These are phyloP conservation scores for Cerastis leucographa DNA, from an alignment of 2,888 invertebrate species.

Conservation along the genomic window DNA sequence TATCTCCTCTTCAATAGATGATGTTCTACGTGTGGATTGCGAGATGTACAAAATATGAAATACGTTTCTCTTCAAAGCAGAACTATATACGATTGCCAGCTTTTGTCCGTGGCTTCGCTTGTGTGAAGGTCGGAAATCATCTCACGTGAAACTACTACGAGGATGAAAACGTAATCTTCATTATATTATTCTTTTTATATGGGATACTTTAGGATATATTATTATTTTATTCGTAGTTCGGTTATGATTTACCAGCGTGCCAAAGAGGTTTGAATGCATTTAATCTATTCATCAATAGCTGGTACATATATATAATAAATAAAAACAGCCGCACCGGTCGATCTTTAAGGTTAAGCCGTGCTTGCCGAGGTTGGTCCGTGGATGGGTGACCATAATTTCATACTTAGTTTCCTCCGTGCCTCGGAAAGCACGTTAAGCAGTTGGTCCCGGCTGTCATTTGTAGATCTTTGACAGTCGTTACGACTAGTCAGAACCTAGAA, in stretches of 20 bases:
- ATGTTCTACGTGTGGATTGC: slow-evolving; percentile 52
- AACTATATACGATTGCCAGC: neutral
- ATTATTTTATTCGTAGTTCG: neutral
- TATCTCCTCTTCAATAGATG: slow-evolving; percentile 49
- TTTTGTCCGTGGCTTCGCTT: neutral
- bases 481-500: too few species aligned
- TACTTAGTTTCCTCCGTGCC: too few species aligned
- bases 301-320: too few species aligned
- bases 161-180: neutral
- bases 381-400: too few species aligned
- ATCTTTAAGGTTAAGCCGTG: too few species aligned
- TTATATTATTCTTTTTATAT: neutral
- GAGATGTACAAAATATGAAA: slow-evolving; percentile 52
- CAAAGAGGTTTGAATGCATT: neutral
- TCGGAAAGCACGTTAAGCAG: too few species aligned
- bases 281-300: too few species aligned
- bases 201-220: neutral
- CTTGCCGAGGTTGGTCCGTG: too few species aligned
- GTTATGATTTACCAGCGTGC: neutral
- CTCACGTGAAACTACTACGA: too few species aligned
- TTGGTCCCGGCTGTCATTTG: too few species aligned
- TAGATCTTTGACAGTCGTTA: too few species aligned
- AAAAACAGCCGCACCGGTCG: too few species aligned
- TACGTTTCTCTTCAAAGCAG: slow-evolving; percentile 33
- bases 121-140: neutral